Conservation (phyloP, 53 echinoderm and acorn worm species). For the Stichopus horrens region DNA sequence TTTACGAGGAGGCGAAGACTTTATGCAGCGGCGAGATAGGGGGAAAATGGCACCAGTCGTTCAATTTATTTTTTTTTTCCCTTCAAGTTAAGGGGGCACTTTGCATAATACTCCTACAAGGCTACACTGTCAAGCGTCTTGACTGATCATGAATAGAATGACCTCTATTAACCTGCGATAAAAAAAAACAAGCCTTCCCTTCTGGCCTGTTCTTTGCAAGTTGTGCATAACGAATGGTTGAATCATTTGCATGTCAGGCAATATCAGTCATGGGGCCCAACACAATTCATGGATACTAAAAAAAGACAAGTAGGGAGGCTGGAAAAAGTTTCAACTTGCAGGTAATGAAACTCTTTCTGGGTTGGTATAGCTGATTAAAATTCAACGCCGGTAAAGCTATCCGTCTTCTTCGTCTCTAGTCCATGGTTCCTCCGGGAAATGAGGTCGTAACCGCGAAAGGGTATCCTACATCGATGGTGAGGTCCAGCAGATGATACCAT, state of each 20-base stretch:
- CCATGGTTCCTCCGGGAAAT: conserved; percentile 28
- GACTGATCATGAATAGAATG: not conserved
- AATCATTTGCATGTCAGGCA: conserved; percentile 41
- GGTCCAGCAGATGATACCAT: not conserved
- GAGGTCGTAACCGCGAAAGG: not conserved
- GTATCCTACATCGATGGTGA: conserved; percentile 5
- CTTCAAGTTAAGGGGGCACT: conserved; percentile 28
- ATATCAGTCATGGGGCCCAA: conserved; percentile 40
- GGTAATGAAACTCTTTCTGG: conserved; percentile 41
- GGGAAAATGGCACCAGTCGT: conserved; percentile 28
- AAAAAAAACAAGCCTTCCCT: not conserved
- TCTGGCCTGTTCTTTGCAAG: not conserved
- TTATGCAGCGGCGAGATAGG: conserved; percentile 2
- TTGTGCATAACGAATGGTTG: conserved; percentile 26
- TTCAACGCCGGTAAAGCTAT: conserved; percentile 15
- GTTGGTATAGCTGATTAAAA: conserved; percentile 39
- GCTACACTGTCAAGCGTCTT: not conserved
- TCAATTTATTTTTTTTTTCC: not conserved
- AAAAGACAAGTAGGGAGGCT: not conserved
- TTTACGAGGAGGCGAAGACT: conserved; percentile 21
- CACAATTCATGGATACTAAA: not conserved
- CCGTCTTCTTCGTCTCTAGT: not conserved
- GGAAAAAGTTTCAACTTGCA: conserved; percentile 32
- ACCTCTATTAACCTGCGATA: conserved; percentile 25
- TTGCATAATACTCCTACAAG: not conserved